Conservation (phyloP, 2,113 vertebrate species). For the Muntiacus reevesi region DNA sequence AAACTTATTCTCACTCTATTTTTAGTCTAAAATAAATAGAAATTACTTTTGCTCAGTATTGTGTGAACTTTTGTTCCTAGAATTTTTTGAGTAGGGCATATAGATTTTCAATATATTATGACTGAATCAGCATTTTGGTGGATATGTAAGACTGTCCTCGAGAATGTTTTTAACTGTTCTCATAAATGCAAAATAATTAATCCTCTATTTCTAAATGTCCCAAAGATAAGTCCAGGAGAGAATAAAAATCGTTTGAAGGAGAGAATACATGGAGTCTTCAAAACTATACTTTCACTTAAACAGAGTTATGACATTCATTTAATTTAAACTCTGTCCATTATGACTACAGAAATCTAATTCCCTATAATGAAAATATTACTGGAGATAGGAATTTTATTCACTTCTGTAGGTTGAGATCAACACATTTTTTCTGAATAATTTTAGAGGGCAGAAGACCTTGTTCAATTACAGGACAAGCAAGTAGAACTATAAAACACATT, state of each 20-base stretch:
- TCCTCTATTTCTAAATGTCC: neutral
- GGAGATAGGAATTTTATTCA: neutral
- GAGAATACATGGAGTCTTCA: neutral
- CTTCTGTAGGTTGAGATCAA: neutral
- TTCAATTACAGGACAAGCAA: neutral
- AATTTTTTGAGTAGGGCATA: neutral
- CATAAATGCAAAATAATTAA: neutral
- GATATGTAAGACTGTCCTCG: neutral
- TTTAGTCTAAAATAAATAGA: neutral
- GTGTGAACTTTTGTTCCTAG: neutral
- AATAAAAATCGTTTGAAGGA: neutral
- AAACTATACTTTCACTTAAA: neutral
- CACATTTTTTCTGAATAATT: neutral
- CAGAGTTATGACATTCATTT: neutral
- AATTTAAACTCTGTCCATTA: neutral
- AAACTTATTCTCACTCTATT: neutral
- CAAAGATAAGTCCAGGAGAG: neutral
- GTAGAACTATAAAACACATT: neutral
- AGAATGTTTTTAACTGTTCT: neutral
- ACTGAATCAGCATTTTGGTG: neutral
- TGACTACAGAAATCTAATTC: neutral
- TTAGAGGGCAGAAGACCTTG: neutral
- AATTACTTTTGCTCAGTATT: neutral
- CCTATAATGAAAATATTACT: neutral
- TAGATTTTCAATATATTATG: neutral